Base-by-base conservation (phyloP, 2,113 vertebrate genomes). In the Aphyosemion australe region DNA sequence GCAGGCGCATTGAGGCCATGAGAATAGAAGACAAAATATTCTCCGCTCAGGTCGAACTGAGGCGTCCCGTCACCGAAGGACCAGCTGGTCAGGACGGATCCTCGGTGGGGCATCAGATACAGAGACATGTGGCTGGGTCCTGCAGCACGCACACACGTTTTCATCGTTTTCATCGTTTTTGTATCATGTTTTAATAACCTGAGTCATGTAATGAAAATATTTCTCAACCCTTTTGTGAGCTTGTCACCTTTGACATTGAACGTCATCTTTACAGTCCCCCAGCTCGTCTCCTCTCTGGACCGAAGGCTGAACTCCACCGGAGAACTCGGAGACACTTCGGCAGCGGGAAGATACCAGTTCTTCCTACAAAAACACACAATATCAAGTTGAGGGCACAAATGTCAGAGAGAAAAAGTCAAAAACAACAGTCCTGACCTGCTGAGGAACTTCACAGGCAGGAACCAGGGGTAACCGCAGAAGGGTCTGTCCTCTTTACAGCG, bases 11-110 rank as follows among this genome's bases (percentile, higher is more conserved):
- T 89, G 1, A 97, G 91, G 62, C 97, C 97, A 0, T 84, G 97
- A 18, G 97, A 95, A 74, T 99, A 99, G 86, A 95, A 99, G 31
- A 99, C 88, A 51, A 99, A 98, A 80, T 98, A 97, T 80, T 99
- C 96, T 47, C 95, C 95, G 13, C 89, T 93, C 59, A 88, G 45
- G 49, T 95, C 94, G 15, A 93, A 87, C 20, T 93, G 84, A 0
- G 96, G 95, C 0, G 51, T 86, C 9, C 95, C 96, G 4, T 95
- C 92, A 1, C 95, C 96, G 0, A 99, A 93, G 47, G 97, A 99
- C 95, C 96, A 99, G 50, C 89, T 84, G 57, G 93, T 92, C 18
- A 99, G 90, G 2, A 79, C 77, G 0, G 93, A 85, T 0, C 95
- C 94, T 37, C 72, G 42, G 16, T 83, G 94, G 10, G 95, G 92